Percentiles rank a stretch among this genome's conserved stretches.
phyloP scores from a whole-genome alignment of 2,888 invertebrate genomes.

The Lasioglossum morio region DNA sequence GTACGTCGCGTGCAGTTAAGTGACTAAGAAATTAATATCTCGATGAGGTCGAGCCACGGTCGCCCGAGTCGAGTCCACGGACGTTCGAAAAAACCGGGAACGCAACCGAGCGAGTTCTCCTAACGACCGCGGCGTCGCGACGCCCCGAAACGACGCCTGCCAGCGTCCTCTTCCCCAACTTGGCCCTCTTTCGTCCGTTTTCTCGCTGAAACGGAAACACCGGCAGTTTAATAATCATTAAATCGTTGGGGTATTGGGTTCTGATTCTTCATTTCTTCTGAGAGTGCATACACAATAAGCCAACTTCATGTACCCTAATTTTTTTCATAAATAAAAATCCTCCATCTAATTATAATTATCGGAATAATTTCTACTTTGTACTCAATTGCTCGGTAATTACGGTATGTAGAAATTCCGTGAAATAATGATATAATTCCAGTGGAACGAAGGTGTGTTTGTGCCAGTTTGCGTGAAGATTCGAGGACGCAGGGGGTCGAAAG shows the following conservation, averaged over 20 bases:
- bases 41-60: slow-evolving; percentile 77
- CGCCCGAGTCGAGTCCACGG: slow-evolving; percentile 64
- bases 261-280: neutral
- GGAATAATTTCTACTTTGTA: neutral
- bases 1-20: slow-evolving; percentile 83
- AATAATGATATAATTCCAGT: neutral
- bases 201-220: neutral
- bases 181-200: neutral
- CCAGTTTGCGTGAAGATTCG: neutral
- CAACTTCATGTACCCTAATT: neutral
- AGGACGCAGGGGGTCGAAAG: neutral
- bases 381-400: neutral
- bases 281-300: neutral
- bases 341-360: neutral
- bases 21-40: slow-evolving; percentile 83
- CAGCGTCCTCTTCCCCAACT: neutral
- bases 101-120: slow-evolving; percentile 26
- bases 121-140: slow-evolving; percentile 46
- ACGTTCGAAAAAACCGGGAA: slow-evolving; percentile 52
- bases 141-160: neutral
- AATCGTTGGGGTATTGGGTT: neutral
- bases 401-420: neutral
- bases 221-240: neutral
- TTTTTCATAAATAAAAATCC: neutral
- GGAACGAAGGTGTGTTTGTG: neutral